Evolutionary conservation across 37 sponge, comb jelly and placozoan genomes (phyloP).

Genomic region (Bolinopsis microptera): DNA sequence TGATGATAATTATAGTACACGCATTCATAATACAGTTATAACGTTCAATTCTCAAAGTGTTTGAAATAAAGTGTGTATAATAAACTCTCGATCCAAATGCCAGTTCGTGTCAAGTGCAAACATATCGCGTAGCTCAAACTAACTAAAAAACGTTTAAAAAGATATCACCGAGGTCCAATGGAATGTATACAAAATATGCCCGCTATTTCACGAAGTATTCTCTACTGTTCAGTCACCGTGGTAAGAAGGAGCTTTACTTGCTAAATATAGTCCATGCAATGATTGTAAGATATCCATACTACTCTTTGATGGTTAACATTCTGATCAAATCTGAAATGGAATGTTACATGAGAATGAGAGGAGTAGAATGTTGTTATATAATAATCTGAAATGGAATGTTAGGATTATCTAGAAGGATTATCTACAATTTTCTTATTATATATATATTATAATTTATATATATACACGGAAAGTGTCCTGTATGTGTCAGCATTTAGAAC

Average conservation of each 20-base stretch:
- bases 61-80: background rate
- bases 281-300: background rate
- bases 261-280: background rate
- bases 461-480: too few relatives aligned
- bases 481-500: too few relatives aligned
- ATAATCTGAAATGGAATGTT: too few relatives aligned
- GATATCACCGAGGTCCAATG: background rate
- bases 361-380: too few relatives aligned
- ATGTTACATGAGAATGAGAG: background rate
- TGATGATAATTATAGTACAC: background rate
- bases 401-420: too few relatives aligned
- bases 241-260: background rate
- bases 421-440: too few relatives aligned
- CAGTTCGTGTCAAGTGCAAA: too few relatives aligned
- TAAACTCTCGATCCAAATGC: background rate
- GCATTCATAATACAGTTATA: background rate
- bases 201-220: too few relatives aligned
- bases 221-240: too few relatives aligned
- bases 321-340: background rate
- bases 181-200: background rate
- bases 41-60: background rate
- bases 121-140: background rate
- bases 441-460: too few relatives aligned
- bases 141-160: background rate
- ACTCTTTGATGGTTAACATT: constrained; percentile 4